These are phyloP conservation scores for Mungos mungo DNA, from an alignment of 2,113 vertebrate genomes.

Conservation along the genomic window DNA sequence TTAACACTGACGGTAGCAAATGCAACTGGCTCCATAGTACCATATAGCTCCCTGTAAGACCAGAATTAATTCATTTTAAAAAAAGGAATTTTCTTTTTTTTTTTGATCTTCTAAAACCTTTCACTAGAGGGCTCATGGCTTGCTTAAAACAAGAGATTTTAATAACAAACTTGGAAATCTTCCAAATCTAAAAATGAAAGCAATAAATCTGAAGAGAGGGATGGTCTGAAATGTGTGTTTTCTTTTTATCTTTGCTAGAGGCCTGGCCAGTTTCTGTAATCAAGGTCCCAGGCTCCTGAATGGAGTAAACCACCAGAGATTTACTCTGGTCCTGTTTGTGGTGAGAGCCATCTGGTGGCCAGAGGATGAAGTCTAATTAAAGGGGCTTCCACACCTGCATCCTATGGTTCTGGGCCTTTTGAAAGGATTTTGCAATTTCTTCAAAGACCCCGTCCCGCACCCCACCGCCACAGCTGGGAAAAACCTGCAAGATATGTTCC, in stretches of 20 bases:
- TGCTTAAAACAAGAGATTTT: not conserved
- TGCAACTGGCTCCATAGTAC: not conserved
- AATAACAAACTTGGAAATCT: not conserved
- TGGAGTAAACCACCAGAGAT: not conserved
- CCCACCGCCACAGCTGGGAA: no score
- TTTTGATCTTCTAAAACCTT: constrained; percentile 35
- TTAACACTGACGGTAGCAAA: not conserved
- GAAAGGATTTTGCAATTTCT: not conserved
- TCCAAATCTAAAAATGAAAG: constrained; percentile 29
- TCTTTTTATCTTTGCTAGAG: not conserved
- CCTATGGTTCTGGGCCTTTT: not conserved
- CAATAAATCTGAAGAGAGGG: not conserved
- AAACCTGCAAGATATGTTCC: not conserved
- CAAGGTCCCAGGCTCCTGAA: not conserved
- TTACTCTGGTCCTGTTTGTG: not conserved
- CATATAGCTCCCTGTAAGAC: not conserved
- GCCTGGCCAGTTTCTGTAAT: not conserved
- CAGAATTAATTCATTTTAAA: not conserved
- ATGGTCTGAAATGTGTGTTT: not conserved
- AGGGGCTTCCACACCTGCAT: not conserved
- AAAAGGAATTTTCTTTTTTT: not conserved
- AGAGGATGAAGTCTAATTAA: not conserved
- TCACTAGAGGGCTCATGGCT: not conserved
- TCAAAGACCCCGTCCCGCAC: not conserved
- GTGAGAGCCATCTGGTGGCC: constrained; percentile 66